phyloP scores from a whole-genome alignment of 2,888 invertebrate species.

The Parelbella ahira region DNA sequence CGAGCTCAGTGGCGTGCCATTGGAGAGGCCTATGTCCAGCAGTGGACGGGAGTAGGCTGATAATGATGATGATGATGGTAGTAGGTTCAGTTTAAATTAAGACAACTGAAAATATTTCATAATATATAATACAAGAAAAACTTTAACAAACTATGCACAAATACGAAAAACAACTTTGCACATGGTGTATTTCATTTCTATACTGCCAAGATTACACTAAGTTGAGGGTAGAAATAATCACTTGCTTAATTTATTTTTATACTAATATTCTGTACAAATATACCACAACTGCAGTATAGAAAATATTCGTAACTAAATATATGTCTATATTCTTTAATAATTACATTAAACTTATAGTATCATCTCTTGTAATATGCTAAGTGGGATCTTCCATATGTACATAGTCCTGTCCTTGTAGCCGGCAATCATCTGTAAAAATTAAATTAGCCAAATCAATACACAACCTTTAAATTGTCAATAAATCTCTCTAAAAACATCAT shows the following conservation, averaged over 20 bases:
- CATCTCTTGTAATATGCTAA: slow-evolving; percentile 68
- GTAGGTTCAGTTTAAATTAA: slow-evolving; percentile 1
- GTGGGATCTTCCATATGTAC: slow-evolving; percentile 83
- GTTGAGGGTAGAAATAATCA: slow-evolving; percentile 11
- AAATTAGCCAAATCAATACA: slow-evolving; percentile 21
- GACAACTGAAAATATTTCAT: slow-evolving; percentile 11
- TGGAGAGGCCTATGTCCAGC: too few relatives aligned
- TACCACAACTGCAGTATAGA: not conserved
- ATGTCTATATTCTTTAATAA: not conserved
- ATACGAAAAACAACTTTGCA: slow-evolving; percentile 18
- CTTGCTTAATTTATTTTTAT: slow-evolving; percentile 8
- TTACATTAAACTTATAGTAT: slow-evolving; percentile 52
- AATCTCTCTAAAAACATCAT: too few relatives aligned
- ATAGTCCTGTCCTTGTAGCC: slow-evolving; percentile 85
- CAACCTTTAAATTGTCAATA: too few relatives aligned
- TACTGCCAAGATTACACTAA: not conserved
- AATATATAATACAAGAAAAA: slow-evolving; percentile 22
- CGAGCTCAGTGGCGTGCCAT: too few relatives aligned
- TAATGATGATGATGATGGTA: too few relatives aligned
- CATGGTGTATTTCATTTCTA: slow-evolving; percentile 2
- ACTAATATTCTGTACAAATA: slow-evolving; percentile 16
- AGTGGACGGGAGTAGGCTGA: too few relatives aligned
- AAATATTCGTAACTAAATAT: slow-evolving; percentile 10
- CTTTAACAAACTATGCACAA: slow-evolving; percentile 23
- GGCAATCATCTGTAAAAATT: slow-evolving; percentile 83